phyloP scores from a whole-genome alignment of 2,888 invertebrate genomes.

The Polydrusus tereticollis region DNA sequence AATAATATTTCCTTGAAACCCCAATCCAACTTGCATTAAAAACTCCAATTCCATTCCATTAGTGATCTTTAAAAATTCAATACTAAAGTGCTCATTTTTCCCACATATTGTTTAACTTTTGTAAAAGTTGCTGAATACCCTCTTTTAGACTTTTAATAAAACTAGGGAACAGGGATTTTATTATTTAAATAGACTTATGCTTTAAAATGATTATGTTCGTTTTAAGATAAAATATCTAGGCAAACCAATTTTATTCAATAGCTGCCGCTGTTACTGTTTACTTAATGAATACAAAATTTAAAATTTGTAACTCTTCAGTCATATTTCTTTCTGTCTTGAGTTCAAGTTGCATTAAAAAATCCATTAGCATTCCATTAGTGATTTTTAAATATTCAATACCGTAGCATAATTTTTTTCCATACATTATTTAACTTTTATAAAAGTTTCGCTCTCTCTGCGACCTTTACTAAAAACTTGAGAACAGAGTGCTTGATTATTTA shows the following conservation, averaged over 20 bases:
- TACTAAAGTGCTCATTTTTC: constrained; percentile 38
- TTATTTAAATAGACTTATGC: background rate
- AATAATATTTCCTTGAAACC: constrained; percentile 34
- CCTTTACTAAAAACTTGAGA: constrained; percentile 6
- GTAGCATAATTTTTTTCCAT: constrained; percentile 32
- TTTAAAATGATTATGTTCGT: background rate
- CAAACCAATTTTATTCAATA: too few species aligned
- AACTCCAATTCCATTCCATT: constrained; percentile 50
- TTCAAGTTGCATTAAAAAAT: constrained; percentile 37
- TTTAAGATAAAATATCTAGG: too few species aligned
- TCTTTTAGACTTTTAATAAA: constrained; percentile 13
- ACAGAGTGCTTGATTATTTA: constrained; percentile 17
- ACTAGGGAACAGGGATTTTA: constrained; percentile 10
- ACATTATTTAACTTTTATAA: constrained; percentile 39
- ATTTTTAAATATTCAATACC: constrained; percentile 48
- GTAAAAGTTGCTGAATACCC: constrained; percentile 20
- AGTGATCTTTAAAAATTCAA: constrained; percentile 48
- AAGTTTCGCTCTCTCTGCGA: constrained; percentile 18
- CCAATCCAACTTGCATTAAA: constrained; percentile 32
- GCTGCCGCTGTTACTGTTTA: background rate
- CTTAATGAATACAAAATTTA: constrained; percentile 15
- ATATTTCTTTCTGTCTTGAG: constrained; percentile 33
- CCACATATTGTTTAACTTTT: constrained; percentile 41
- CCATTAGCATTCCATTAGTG: constrained; percentile 49
- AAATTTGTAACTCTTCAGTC: constrained; percentile 26